These are phyloP conservation scores for Edolisoma coerulescens DNA, from an alignment of 2,113 vertebrate species.

Conservation along the genomic window DNA sequence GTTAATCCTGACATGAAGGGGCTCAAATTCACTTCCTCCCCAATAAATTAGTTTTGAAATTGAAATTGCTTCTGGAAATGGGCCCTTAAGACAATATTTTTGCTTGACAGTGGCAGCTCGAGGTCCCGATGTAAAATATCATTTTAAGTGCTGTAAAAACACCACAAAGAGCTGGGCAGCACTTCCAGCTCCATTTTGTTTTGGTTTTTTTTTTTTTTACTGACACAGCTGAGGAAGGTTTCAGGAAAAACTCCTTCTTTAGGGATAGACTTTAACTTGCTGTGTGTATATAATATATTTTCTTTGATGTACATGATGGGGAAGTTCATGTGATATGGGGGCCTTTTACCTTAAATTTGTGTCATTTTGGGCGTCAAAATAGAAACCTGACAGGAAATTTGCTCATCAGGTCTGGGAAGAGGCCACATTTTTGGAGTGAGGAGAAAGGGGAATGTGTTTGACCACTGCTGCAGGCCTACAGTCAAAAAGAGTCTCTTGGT, in stretches of 20 bases:
- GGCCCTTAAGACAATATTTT: conserved; percentile 9
- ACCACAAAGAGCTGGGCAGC: not conserved
- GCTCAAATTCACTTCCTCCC: conserved; percentile 8
- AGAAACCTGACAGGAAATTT: not conserved
- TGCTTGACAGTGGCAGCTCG: not conserved
- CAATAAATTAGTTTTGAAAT: conserved; percentile 32
- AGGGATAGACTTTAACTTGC: not conserved
- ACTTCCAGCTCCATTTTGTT: not conserved
- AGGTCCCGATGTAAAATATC: not conserved
- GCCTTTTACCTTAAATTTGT: not conserved
- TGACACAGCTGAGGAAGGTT: not conserved
- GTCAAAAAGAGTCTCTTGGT: fast-evolving
- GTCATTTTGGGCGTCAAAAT: not conserved
- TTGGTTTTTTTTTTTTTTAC: not conserved
- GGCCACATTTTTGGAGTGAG: not conserved
- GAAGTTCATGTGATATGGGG: fast-evolving
- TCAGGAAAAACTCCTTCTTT: not conserved
- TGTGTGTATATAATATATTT: fast-evolving
- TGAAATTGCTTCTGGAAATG: conserved; percentile 13
- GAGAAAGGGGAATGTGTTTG: too few species aligned
- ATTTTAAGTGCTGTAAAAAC: not conserved
- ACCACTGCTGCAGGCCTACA: fast-evolving
- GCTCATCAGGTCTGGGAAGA: fast-evolving
- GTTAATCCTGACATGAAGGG: not conserved
- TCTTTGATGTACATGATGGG: fast-evolving